These are phyloP conservation scores for Isaurus tuberculatus DNA, from an alignment of 92 coral and sea anemone species.

Conservation along the genomic window DNA sequence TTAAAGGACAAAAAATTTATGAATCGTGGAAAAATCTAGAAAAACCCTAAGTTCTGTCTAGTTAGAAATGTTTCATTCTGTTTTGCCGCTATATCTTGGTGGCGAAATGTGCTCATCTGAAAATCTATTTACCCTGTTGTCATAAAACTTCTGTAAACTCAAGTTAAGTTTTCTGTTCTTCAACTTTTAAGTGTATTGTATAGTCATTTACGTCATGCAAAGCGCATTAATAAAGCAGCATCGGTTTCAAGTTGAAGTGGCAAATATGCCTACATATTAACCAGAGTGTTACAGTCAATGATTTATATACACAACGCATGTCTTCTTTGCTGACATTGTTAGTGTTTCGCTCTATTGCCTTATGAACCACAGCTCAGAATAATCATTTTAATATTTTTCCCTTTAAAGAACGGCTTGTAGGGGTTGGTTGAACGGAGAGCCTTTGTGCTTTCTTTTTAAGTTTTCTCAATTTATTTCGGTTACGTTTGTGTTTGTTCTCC, in stretches of 20 bases:
- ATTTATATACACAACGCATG: background rate
- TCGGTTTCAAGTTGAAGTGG: background rate
- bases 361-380: background rate
- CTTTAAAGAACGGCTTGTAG: slow-evolving; percentile 23
- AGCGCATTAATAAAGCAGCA: background rate
- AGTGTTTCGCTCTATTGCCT: background rate
- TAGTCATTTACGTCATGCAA: background rate
- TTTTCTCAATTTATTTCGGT: slow-evolving; percentile 23
- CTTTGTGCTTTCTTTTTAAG: background rate
- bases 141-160: too few relatives aligned
- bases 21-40: too few relatives aligned
- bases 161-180: too few relatives aligned
- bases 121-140: too few relatives aligned
- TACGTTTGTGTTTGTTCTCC: slow-evolving; percentile 32
- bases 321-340: background rate
- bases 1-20: too few relatives aligned
- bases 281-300: slow-evolving; percentile 1
- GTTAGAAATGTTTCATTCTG: too few relatives aligned
- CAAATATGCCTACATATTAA: background rate
- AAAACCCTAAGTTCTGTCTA: too few relatives aligned
- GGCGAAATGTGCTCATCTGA: too few relatives aligned
- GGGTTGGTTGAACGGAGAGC: background rate
- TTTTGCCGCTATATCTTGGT: too few relatives aligned
- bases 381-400: slow-evolving; percentile 20
- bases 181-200: background rate